Percentiles rank a stretch among this genome's conserved stretches.
Conservation (phyloP, 2,113 vertebrate genomes). For the Thamnophis sirtalis region DNA sequence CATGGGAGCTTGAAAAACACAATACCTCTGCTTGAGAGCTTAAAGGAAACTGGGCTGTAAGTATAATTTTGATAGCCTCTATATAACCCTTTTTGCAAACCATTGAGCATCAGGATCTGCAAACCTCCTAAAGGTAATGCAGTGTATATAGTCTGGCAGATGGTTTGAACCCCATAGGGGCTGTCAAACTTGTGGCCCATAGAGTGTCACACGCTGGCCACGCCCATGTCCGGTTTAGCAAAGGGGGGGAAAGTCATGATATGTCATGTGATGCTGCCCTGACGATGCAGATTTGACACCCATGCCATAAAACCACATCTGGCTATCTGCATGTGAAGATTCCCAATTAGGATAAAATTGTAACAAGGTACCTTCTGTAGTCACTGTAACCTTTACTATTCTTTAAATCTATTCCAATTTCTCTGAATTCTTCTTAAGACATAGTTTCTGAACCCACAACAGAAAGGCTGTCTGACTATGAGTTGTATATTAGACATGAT, state of each 20-base stretch:
- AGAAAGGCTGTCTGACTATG: not conserved
- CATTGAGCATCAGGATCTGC: not conserved
- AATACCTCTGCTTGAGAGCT: not conserved
- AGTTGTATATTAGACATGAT: not conserved
- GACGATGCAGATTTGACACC: too few relatives aligned
- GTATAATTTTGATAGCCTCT: not conserved
- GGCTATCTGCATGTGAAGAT: not conserved
- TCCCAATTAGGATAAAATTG: not conserved
- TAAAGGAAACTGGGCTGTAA: not conserved
- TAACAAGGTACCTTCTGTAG: not conserved
- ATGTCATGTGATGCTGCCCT: too few relatives aligned
- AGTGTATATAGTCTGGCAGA: not conserved
- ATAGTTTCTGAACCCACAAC: not conserved
- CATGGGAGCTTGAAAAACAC: not conserved
- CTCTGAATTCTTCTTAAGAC: not conserved
- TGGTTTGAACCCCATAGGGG: not conserved
- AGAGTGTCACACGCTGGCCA: too few relatives aligned
- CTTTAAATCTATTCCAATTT: not conserved
- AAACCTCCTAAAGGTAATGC: not conserved
- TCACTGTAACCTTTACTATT: not conserved
- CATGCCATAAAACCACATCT: not conserved
- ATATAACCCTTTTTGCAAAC: not conserved
- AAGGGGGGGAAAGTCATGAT: too few relatives aligned
- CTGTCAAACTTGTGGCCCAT: too few relatives aligned
- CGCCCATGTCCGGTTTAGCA: too few relatives aligned